A percentile compares a stretch with the other conserved stretches of the same genome.
Evolutionary conservation across 1,140 invertebrate species (phyloP).

Genomic region (Leucophenga varia): DNA sequence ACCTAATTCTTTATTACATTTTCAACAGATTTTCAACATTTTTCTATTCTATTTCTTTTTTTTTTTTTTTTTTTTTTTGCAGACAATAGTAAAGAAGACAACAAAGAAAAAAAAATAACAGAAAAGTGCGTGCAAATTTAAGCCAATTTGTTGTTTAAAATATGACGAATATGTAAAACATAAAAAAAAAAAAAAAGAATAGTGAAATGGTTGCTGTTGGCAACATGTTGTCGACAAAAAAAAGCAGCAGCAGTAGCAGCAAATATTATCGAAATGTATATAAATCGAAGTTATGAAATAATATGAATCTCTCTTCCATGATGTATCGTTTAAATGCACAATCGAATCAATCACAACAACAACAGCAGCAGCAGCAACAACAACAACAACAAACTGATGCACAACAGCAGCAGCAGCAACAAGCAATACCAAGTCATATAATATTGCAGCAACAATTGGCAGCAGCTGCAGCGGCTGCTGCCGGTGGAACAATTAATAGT

Average conservation of each 20-base stretch:
- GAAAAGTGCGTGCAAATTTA: no score
- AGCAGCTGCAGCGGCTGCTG: conserved; percentile 22
- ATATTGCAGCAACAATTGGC: conserved; percentile 47
- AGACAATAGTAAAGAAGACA: no score
- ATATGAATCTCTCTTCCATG: conserved; percentile 14
- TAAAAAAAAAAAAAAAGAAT: no score
- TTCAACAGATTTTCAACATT: no score
- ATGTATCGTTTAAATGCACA: conserved; percentile 51
- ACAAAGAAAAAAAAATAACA: no score
- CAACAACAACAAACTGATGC: conserved; percentile 18
- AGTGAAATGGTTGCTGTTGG: conserved; percentile 17
- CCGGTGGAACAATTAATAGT: conserved; percentile 31
- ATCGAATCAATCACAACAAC: conserved; percentile 31
- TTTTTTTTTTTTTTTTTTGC: no score
- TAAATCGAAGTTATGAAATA: background rate
- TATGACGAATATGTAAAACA: no score
- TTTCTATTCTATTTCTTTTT: no score
- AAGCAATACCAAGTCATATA: conserved; percentile 43
- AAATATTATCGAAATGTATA: no score
- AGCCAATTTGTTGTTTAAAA: no score
- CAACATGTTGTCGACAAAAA: conserved; percentile 44
- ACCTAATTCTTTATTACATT: no score
- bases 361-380: conserved; percentile 17
- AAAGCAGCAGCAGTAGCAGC: no score
- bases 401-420: conserved; percentile 6